A percentile compares a stretch with the other conserved stretches of the same genome.
Conservation (phyloP, 2,888 invertebrate species). For the Bruchidius siliquastri region DNA sequence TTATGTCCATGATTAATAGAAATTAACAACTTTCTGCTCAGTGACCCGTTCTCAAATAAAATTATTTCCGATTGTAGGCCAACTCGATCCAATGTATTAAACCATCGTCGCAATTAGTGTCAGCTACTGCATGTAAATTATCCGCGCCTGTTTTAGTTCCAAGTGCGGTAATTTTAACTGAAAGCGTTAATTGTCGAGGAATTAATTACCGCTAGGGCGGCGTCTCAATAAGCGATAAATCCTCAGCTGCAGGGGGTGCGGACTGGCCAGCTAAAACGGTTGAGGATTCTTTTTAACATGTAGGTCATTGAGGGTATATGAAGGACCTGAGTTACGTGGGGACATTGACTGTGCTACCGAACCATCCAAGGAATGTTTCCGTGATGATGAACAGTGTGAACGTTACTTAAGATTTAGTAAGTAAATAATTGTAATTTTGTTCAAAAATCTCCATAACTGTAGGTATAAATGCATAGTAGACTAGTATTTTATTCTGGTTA, state of each 20-base stretch:
- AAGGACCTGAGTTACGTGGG: background rate
- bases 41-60: background rate
- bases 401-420: too few species aligned
- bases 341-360: too few species aligned
- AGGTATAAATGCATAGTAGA: too few species aligned
- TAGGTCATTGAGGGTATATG: background rate
- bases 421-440: too few species aligned
- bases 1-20: too few species aligned
- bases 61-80: background rate
- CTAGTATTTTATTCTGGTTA: too few species aligned
- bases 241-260: background rate
- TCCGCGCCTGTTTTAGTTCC: slow-evolving; percentile 21
- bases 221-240: background rate
- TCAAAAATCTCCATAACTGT: too few species aligned
- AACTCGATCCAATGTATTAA: background rate
- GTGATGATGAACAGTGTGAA: too few species aligned
- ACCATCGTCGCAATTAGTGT: background rate
- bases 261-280: background rate
- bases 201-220: slow-evolving; percentile 17
- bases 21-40: background rate
- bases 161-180: slow-evolving; percentile 21
- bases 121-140: slow-evolving; percentile 20
- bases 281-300: background rate
- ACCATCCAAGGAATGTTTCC: too few species aligned
- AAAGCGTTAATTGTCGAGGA: slow-evolving; percentile 18